Evolutionary conservation across 2,888 invertebrate genomes (phyloP).

Genomic region (Mellilla xanthometata): DNA sequence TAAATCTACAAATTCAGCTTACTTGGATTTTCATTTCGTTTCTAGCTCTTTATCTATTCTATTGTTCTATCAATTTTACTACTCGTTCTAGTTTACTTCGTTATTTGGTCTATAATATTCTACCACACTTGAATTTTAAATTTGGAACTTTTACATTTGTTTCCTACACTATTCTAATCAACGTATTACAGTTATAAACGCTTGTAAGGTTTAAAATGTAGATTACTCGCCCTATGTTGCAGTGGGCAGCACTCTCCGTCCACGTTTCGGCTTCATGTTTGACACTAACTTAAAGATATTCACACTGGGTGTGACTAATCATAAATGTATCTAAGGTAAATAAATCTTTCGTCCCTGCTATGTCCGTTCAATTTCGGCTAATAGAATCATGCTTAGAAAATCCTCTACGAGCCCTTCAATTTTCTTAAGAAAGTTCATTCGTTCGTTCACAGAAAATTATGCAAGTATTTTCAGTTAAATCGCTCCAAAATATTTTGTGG

Average conservation of each 20-base stretch:
- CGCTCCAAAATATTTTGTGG: too few species aligned
- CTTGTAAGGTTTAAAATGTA: slow-evolving; percentile 61
- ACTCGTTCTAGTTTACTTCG: slow-evolving; percentile 61
- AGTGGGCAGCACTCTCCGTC: slow-evolving; percentile 65
- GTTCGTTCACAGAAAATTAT: too few species aligned
- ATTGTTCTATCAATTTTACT: slow-evolving; percentile 55
- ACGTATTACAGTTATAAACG: slow-evolving; percentile 58
- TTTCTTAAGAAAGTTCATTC: too few species aligned
- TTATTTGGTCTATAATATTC: slow-evolving; percentile 40
- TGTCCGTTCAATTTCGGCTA: too few species aligned
- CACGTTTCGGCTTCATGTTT: slow-evolving; percentile 63
- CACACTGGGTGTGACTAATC: slow-evolving; percentile 37
- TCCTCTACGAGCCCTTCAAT: too few species aligned
- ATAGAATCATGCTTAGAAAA: background rate
- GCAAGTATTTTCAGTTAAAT: too few species aligned
- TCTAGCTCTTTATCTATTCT: slow-evolving; percentile 68
- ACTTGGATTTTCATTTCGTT: slow-evolving; percentile 46
- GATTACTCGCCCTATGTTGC: slow-evolving; percentile 77
- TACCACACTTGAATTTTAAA: slow-evolving; percentile 65
- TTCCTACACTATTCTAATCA: slow-evolving; percentile 72
- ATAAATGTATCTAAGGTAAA: slow-evolving; percentile 36
- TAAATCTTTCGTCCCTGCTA: slow-evolving; percentile 57
- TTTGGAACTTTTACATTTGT: slow-evolving; percentile 51
- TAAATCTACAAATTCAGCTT: slow-evolving; percentile 61
- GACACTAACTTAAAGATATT: slow-evolving; percentile 48